Evolutionary conservation across 2,888 invertebrate genomes (phyloP), one percentile per base, ranked within the genome.

Genomic region (Cacoxenus indagator): DNA sequence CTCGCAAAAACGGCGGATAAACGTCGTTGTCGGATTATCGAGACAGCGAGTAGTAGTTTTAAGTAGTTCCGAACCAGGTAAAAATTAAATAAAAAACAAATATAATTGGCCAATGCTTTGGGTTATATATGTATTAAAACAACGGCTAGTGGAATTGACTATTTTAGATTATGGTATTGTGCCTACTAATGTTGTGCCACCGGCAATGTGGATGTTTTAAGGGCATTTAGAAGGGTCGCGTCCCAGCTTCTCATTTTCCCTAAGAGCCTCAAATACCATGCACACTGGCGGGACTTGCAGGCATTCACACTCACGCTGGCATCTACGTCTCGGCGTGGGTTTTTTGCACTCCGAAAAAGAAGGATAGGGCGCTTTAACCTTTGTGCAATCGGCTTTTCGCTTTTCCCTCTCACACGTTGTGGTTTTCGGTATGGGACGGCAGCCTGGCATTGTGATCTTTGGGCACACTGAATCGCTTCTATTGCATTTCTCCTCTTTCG

Each of bases 321-420:
- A 67, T 0, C n/a, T 43, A 5, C 31, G 70, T 0, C 70, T 66
- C 1, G 65, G 9, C 29, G 45, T 67, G 0, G 67, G 24, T 0
- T 48, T 70, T 0, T 4, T 0, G 9, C 79, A 80, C 54, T 80
- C 79, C 0, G 79, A 80, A 62, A 71, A 80, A 0, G 79, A 6
- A 0, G 79, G 79, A 54, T 81, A 83, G 0, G 79, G 79, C 0
- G 70, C 29, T 8, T 72, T 75, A 1, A 80, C 45, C 22, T 83
- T 80, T 0, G 1, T 19, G 59, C 79, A 80, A 14, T 61, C 54
- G 0, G 37, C 17, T 0, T 68, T 70, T 0, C 0, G 6, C 0
- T 70, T 69, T 0, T 22, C 4, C 0, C 14, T 0, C 0, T 64
- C 6, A 29, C 79, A 83, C 0, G 1, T 11, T 0, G 62, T 54